A percentile compares a stretch with the other conserved stretches of the same genome.
phyloP scores from a whole-genome alignment of 2,797 vertebrate species.

The Trematomus bernacchii region DNA sequence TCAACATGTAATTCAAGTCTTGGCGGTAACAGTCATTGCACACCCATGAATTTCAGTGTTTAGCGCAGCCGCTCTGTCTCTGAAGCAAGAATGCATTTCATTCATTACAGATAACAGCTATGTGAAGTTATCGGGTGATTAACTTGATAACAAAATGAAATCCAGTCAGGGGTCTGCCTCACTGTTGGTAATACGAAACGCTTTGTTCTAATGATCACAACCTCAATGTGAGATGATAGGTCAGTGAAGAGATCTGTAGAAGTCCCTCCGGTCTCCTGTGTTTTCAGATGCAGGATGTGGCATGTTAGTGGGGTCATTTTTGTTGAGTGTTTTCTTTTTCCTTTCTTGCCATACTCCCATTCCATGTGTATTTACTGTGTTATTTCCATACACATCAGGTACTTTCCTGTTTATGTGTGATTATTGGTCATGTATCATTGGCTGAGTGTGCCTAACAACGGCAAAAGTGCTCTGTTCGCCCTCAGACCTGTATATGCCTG shows the following conservation, averaged over 20 bases:
- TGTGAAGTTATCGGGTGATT: slow-evolving; percentile 79
- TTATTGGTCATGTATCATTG: slow-evolving; percentile 82
- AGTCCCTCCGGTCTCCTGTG: slow-evolving; percentile 67
- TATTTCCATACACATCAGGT: slow-evolving; percentile 80
- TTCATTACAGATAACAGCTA: slow-evolving; percentile 78
- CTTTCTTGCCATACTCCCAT: slow-evolving; percentile 79
- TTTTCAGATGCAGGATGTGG: slow-evolving; percentile 74
- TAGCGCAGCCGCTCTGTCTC: slow-evolving; percentile 52
- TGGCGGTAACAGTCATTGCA: slow-evolving; percentile 57
- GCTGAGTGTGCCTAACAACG: slow-evolving; percentile 78
- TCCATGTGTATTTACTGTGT: slow-evolving; percentile 80
- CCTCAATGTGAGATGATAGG: slow-evolving; percentile 50
- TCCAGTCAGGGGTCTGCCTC: slow-evolving; percentile 80
- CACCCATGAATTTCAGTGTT: slow-evolving; percentile 61
- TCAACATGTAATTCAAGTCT: slow-evolving; percentile 40
- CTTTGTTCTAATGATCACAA: slow-evolving; percentile 56
- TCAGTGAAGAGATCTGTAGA: slow-evolving; percentile 57
- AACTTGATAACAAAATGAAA: slow-evolving; percentile 86
- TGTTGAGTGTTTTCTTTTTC: slow-evolving; percentile 64
- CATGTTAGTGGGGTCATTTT: slow-evolving; percentile 80
- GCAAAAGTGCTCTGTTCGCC: slow-evolving; percentile 68
- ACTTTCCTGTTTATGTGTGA: slow-evolving; percentile 81
- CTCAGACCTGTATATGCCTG: slow-evolving; percentile 77
- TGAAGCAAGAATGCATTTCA: slow-evolving; percentile 67
- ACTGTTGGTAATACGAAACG: slow-evolving; percentile 44